Evolutionary conservation across 2,113 vertebrate species (phyloP).

Genomic region (Onychorhynchus coronatus): DNA sequence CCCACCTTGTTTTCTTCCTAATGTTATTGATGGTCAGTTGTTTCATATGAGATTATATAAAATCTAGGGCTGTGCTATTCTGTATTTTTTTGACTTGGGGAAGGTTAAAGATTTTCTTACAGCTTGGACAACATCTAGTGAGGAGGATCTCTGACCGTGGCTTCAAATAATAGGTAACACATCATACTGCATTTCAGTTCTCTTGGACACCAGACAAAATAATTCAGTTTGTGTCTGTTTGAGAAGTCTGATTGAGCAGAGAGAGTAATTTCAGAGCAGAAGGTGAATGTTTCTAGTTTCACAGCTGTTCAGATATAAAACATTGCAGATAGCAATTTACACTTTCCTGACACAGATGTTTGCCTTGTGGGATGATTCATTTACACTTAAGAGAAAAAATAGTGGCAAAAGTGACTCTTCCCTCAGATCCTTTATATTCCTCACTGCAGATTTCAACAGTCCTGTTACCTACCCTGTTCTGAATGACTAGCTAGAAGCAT

Average conservation of each 20-base stretch:
- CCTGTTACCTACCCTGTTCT: conserved; percentile 1
- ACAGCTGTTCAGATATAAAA: background rate
- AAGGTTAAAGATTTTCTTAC: background rate
- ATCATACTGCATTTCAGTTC: background rate
- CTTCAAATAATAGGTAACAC: background rate
- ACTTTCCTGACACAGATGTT: conserved; percentile 37
- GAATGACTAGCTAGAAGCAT: background rate
- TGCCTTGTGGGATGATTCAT: background rate
- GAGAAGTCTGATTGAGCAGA: background rate
- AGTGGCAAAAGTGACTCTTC: background rate
- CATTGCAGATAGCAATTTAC: conserved; percentile 22
- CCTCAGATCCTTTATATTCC: background rate
- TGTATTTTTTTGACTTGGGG: background rate
- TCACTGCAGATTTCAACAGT: background rate
- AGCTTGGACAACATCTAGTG: background rate
- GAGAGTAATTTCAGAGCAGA: conserved; percentile 6
- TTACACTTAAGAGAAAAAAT: conserved; percentile 32
- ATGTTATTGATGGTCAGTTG: background rate
- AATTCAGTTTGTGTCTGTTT: background rate
- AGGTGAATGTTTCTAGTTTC: background rate
- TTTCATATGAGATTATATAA: background rate
- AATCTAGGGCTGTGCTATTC: background rate
- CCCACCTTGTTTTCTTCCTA: background rate
- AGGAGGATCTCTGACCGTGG: background rate
- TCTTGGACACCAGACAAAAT: background rate